A percentile compares a stretch with the other conserved stretches of the same genome.
phyloP scores from a whole-genome alignment of 1,140 invertebrate genomes.

The Orchestia grillus region DNA sequence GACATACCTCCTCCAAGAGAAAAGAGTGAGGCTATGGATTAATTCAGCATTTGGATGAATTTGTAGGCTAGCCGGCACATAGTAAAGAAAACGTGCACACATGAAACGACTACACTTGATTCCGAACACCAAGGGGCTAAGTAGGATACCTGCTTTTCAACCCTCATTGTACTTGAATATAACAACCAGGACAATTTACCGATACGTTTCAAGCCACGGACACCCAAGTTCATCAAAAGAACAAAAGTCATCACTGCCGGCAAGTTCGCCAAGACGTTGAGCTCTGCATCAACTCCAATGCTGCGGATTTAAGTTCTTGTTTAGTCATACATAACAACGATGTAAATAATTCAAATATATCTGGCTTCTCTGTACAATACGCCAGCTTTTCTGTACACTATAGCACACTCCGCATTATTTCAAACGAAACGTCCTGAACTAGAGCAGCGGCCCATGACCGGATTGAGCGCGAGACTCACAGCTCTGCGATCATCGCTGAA shows the following conservation, averaged over 20 bases:
- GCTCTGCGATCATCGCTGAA: neutral
- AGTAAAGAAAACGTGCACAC: neutral
- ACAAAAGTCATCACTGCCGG: neutral
- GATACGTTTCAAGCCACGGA: neutral
- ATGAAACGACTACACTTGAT: neutral
- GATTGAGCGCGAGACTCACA: neutral
- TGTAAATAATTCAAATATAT: constrained; percentile 22
- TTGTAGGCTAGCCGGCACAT: neutral
- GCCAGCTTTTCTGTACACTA: constrained; percentile 33
- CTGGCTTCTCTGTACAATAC: constrained; percentile 20
- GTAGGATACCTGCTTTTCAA: neutral
- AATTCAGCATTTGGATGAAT: neutral
- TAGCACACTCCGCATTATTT: constrained; percentile 11
- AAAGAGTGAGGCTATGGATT: neutral
- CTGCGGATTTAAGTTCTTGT: neutral
- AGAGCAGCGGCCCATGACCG: neutral
- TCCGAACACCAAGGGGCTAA: neutral
- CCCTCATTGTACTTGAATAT: neutral
- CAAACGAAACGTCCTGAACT: neutral
- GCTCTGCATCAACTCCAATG: neutral
- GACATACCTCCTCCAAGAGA: neutral
- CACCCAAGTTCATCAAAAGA: neutral
- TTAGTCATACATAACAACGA: neutral
- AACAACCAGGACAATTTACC: neutral
- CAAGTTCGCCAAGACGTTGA: neutral